Percentiles rank a stretch among this genome's conserved stretches.
phyloP scores from a whole-genome alignment of 2,888 invertebrate genomes.

The Hartigia nigra region DNA sequence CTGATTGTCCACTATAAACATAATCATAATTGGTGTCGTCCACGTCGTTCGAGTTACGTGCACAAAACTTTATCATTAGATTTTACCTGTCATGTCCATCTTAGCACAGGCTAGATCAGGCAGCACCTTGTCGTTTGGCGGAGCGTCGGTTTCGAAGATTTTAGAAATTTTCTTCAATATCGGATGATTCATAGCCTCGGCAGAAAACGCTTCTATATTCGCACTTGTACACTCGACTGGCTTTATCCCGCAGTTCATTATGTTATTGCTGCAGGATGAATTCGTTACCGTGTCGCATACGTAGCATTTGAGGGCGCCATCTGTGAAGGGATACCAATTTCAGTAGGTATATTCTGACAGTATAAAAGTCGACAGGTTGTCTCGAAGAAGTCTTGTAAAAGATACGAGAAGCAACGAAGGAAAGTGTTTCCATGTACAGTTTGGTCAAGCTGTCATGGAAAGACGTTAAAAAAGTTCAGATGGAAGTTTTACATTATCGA shows the following conservation, averaged over 20 bases:
- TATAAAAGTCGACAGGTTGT: background rate
- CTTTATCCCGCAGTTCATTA: slow-evolving; percentile 20
- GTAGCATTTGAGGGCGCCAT: slow-evolving; percentile 51
- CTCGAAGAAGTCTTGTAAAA: background rate
- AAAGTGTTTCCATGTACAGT: background rate
- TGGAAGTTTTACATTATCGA: no score
- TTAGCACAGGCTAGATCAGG: slow-evolving; percentile 46
- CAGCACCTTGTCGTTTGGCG: slow-evolving; percentile 20
- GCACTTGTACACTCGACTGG: slow-evolving; percentile 40
- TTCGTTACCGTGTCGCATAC: slow-evolving; percentile 44
- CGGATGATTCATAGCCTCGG: slow-evolving; percentile 24
- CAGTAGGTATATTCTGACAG: background rate
- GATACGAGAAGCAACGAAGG: background rate
- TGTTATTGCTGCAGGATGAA: slow-evolving; percentile 34
- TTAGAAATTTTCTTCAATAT: slow-evolving; percentile 28
- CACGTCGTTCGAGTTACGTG: slow-evolving; percentile 13
- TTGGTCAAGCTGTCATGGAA: background rate
- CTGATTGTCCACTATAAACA: slow-evolving; percentile 30
- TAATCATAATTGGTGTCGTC: background rate
- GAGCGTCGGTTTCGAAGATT: slow-evolving; percentile 45
- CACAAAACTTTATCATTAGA: background rate
- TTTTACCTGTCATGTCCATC: slow-evolving; percentile 43
- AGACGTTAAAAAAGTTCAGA: no score
- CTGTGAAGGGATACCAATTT: slow-evolving; percentile 30
- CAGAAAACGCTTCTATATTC: slow-evolving; percentile 37